phyloP scores from a whole-genome alignment of 2,113 vertebrate species.

The Galbula dea region DNA sequence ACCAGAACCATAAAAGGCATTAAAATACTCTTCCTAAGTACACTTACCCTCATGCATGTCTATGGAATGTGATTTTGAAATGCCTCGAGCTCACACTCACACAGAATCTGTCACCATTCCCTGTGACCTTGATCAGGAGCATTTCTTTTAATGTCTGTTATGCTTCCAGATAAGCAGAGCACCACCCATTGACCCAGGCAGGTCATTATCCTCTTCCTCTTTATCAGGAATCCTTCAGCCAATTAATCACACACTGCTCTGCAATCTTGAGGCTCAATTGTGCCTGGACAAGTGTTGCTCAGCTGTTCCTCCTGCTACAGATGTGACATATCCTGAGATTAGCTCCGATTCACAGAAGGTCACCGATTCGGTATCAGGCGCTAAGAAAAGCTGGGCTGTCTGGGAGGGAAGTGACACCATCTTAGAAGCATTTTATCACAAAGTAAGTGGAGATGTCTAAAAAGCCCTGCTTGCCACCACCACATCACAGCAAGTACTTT shows the following conservation, averaged over 20 bases:
- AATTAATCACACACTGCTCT: constrained; percentile 56
- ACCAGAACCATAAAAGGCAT: constrained; percentile 33
- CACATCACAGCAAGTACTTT: constrained; percentile 48
- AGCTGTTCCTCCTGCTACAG: constrained; percentile 62
- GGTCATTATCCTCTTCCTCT: constrained; percentile 21
- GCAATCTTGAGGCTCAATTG: constrained; percentile 62
- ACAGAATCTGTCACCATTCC: not conserved
- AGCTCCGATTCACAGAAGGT: constrained; percentile 35
- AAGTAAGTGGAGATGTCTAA: constrained; percentile 61
- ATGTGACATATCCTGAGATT: constrained; percentile 64
- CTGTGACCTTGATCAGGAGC: constrained; percentile 66
- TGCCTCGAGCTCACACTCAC: constrained; percentile 46
- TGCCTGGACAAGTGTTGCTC: constrained; percentile 56
- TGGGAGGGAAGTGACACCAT: constrained; percentile 69
- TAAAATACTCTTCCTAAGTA: not conserved
- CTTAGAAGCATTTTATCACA: constrained; percentile 71
- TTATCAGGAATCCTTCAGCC: constrained; percentile 57
- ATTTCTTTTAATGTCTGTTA: constrained; percentile 50
- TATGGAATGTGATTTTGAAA: constrained; percentile 59
- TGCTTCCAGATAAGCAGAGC: constrained; percentile 30
- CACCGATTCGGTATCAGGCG: constrained; percentile 26
- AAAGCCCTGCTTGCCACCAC: constrained; percentile 60
- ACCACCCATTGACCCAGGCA: constrained; percentile 31
- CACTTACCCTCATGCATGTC: not conserved
- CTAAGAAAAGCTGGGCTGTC: constrained; percentile 67